Percentiles rank a stretch among this genome's conserved stretches.
Conservation (phyloP, 2,888 invertebrate genomes). For the Operophtera brumata region DNA sequence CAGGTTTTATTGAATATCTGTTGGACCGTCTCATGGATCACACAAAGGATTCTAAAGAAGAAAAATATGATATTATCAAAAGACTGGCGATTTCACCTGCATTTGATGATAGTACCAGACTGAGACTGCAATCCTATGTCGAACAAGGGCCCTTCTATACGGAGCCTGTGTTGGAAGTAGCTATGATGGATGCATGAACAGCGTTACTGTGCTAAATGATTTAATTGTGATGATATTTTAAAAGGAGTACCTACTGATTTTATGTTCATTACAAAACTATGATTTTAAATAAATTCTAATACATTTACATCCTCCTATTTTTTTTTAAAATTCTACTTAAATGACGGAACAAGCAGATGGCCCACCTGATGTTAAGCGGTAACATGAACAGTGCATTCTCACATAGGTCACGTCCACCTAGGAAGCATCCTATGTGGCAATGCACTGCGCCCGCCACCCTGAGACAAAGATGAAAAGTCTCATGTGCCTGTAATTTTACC, state of each 20-base stretch:
- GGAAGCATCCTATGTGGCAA: too few relatives aligned
- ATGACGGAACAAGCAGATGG: too few relatives aligned
- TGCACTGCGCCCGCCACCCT: too few relatives aligned
- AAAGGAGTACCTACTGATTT: constrained; percentile 2
- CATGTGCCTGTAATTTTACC: too few relatives aligned
- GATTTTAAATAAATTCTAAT: constrained; percentile 24
- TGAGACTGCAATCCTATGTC: constrained; percentile 84
- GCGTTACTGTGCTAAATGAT: not conserved
- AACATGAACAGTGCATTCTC: too few relatives aligned
- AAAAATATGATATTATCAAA: constrained; percentile 87
- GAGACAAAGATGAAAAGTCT: too few relatives aligned
- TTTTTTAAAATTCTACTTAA: too few relatives aligned
- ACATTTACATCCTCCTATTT: constrained; percentile 50
- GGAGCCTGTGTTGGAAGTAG: constrained; percentile 86
- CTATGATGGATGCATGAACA: constrained; percentile 82
- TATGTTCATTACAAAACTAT: constrained; percentile 9
- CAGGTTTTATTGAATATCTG: constrained; percentile 89
- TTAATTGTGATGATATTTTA: constrained; percentile 12
- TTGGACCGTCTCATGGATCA: constrained; percentile 86
- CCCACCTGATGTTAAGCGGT: too few relatives aligned
- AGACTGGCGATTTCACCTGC: constrained; percentile 79
- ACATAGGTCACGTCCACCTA: too few relatives aligned
- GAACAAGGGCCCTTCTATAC: constrained; percentile 90
- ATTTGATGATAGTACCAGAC: constrained; percentile 82
- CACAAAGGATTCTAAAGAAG: constrained; percentile 86